phyloP scores from a whole-genome alignment of 2,888 invertebrate genomes.

The Cephus pulcher region DNA sequence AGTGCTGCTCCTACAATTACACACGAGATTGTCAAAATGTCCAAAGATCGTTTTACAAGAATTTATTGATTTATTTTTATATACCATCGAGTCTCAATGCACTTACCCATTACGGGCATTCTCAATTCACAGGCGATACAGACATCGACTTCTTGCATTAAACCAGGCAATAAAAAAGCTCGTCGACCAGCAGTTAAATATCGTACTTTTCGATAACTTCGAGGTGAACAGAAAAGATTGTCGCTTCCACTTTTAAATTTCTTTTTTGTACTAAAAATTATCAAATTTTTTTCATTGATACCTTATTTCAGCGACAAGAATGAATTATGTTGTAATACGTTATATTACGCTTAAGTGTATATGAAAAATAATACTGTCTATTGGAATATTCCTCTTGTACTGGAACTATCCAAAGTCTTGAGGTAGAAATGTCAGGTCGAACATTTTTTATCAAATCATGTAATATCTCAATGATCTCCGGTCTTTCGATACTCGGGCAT shows the following conservation, averaged over 20 bases:
- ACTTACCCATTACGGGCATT: conserved; percentile 36
- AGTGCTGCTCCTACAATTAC: conserved; percentile 31
- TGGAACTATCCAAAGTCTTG: conserved; percentile 35
- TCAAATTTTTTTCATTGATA: not conserved
- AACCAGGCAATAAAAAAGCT: conserved; percentile 38
- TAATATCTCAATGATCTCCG: conserved; percentile 24
- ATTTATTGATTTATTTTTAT: conserved; percentile 5
- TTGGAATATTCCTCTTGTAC: conserved; percentile 10
- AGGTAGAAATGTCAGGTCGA: conserved; percentile 31
- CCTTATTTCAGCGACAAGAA: not conserved
- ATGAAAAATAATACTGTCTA: not conserved
- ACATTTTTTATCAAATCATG: conserved; percentile 25
- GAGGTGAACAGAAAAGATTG: conserved; percentile 32
- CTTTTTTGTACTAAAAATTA: not conserved
- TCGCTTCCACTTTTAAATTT: conserved; percentile 27
- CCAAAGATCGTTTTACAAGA: not conserved
- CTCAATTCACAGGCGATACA: conserved; percentile 38
- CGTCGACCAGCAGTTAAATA: conserved; percentile 37
- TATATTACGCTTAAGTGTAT: not conserved
- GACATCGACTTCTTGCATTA: conserved; percentile 35
- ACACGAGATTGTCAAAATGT: not conserved
- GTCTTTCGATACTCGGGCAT: conserved; percentile 27
- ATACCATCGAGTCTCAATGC: not conserved
- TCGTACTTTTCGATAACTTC: conserved; percentile 32
- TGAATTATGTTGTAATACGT: not conserved